A percentile compares a stretch with the other conserved stretches of the same genome.
Evolutionary conservation across 2,888 invertebrate genomes (phyloP).

Genomic region (Limenitis camilla): DNA sequence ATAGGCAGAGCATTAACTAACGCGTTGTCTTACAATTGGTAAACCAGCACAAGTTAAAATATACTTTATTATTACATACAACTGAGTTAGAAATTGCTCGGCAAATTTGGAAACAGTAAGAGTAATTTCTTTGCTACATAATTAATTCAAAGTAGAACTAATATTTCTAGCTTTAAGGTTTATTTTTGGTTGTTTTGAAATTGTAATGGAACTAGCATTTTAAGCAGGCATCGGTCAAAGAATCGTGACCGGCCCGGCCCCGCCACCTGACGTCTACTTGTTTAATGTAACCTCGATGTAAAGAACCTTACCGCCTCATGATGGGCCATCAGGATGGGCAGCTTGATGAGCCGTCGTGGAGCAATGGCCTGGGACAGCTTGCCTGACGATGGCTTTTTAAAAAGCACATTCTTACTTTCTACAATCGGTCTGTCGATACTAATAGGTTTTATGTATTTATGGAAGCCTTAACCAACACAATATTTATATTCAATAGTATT

Average conservation of each 20-base stretch:
- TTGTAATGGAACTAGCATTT: slow-evolving; percentile 40
- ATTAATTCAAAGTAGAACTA: slow-evolving; percentile 26
- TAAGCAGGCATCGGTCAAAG: slow-evolving; percentile 68
- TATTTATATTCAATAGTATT: no score
- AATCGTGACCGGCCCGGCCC: slow-evolving; percentile 71
- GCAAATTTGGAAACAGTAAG: slow-evolving; percentile 14
- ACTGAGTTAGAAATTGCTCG: slow-evolving; percentile 22
- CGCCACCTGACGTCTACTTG: slow-evolving; percentile 66
- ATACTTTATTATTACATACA: slow-evolving; percentile 11
- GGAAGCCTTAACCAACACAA: no score
- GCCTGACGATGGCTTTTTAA: not conserved
- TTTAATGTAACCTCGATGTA: slow-evolving; percentile 57
- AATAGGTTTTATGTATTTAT: no score
- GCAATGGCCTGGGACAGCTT: slow-evolving; percentile 3
- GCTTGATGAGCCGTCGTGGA: slow-evolving; percentile 1
- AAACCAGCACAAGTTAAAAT: slow-evolving; percentile 24
- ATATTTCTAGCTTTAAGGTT: slow-evolving; percentile 20
- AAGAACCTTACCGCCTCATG: slow-evolving; percentile 26
- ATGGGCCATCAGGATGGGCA: not conserved
- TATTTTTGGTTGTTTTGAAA: slow-evolving; percentile 25
- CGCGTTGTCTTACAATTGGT: slow-evolving; percentile 47
- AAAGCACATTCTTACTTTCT: no score
- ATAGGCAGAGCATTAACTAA: slow-evolving; percentile 70
- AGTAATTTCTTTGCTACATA: slow-evolving; percentile 22
- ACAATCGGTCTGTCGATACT: no score